Evolutionary conservation across 2,113 vertebrate genomes (phyloP), one percentile per base, ranked within the genome.

Genomic region (Conger conger): DNA sequence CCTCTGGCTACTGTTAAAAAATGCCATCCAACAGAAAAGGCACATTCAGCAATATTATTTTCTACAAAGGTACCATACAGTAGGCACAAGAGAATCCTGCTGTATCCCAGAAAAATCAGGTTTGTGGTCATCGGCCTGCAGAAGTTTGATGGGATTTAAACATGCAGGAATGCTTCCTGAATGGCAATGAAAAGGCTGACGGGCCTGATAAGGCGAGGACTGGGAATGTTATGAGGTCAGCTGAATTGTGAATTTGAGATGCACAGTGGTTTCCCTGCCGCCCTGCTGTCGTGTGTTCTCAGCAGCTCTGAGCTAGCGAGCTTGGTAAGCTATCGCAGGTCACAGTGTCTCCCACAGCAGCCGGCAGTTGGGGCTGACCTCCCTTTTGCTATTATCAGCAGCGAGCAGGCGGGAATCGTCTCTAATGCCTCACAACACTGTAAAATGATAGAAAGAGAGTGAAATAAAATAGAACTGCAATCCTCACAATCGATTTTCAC

Each of bases 381-480:
- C 73, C 37, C 27, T 88, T 89, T 89, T 87, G 89, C 90, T 91
- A 93, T 96, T 95, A 96, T 92, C 93, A 90, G 86, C 30, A 87
- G 68, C 88, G 84, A 87, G 87, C 89, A 90, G 93, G 89, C 89
- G 88, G 88, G 91, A 93, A 93, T 93, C 42, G 50, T 87, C 93
- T 93, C 90, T 93, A 94, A 94, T 86, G 84, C 92, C 83, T 86
- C 90, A 92, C 91, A 92, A 89, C 91, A 87, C 91, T 91, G 93
- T 92, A 91, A 93, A 93, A 93, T 91, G 92, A 95, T 92, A 93
- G 94, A 93, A 90, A 90, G 93, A 90, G 89, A 94, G 90, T 95
- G 91, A 93, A 96, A 95, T 95, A 96, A 96, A 97, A 96, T 95
- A 96, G 95, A 95, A 94, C 91, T 93, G 94, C 94, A 94, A 94